Evolutionary conservation across 2,888 invertebrate genomes (phyloP).

Genomic region (Pyrochroa serraticornis): DNA sequence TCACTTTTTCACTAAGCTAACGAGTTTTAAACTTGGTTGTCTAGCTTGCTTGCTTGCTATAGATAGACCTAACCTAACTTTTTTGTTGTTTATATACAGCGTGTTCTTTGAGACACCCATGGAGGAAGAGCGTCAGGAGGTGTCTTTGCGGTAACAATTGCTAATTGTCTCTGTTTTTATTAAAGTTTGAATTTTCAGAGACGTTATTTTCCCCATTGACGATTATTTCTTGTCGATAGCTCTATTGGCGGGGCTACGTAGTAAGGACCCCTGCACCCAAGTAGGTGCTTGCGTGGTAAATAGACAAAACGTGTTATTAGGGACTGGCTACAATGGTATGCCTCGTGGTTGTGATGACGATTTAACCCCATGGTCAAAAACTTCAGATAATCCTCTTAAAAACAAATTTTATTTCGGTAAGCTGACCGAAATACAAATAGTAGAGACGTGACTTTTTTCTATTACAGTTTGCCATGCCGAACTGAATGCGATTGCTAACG

Average conservation of each 20-base stretch:
- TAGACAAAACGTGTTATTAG: constrained; percentile 83
- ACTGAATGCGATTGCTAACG: constrained; percentile 93
- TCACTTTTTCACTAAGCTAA: too few relatives aligned
- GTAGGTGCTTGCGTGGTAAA: constrained; percentile 62
- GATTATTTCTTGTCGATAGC: constrained; percentile 97
- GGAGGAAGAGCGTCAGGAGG: too few relatives aligned
- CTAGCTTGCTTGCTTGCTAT: too few relatives aligned
- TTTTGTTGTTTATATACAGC: too few relatives aligned
- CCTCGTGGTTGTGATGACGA: constrained; percentile 89
- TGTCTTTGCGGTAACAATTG: too few relatives aligned
- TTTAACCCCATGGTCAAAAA: constrained; percentile 86
- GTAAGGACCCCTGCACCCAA: constrained; percentile 68
- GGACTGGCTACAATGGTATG: constrained; percentile 97
- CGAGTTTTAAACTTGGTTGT: too few relatives aligned
- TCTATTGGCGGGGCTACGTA: constrained; percentile 87
- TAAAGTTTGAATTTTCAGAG: constrained; percentile 1
- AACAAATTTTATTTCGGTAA: constrained; percentile 88
- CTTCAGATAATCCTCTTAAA: constrained; percentile 64
- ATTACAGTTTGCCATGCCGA: constrained; percentile 95
- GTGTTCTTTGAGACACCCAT: too few relatives aligned
- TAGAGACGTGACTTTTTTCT: constrained; percentile 17
- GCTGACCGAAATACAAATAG: not conserved
- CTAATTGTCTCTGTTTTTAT: too few relatives aligned
- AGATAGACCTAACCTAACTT: too few relatives aligned
- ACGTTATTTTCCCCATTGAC: constrained; percentile 40